Conservation (phyloP, 1,140 invertebrate genomes). For the Cheumatopsyche charites region DNA sequence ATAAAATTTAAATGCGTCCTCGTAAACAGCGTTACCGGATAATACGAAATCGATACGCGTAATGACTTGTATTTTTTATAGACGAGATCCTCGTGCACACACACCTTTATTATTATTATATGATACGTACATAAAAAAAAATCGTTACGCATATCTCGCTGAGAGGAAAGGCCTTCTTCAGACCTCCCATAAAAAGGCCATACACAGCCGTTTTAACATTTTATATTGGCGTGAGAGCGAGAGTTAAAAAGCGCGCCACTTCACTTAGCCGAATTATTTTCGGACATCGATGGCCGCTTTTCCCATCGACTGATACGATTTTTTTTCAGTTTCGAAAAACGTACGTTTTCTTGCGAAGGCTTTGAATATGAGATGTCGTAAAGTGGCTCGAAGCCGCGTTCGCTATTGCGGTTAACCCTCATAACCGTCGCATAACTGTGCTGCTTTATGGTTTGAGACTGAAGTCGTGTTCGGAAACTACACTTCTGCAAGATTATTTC, state of each 20-base stretch:
- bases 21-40: slow-evolving; percentile 21
- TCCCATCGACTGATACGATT: no score
- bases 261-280: no score
- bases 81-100: neutral
- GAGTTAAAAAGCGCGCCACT: no score
- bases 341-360: neutral
- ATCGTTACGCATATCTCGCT: no score
- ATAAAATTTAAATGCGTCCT: slow-evolving; percentile 17
- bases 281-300: no score
- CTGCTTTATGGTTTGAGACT: neutral
- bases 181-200: neutral
- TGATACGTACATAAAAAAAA: neutral
- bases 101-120: slow-evolving; percentile 15
- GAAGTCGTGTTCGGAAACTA: no score
- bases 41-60: slow-evolving; percentile 35
- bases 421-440: slow-evolving; percentile 9
- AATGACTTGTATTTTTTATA: slow-evolving; percentile 38
- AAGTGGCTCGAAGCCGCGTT: neutral
- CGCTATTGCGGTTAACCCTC: slow-evolving; percentile 17
- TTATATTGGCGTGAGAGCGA: no score
- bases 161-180: no score
- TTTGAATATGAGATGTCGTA: neutral
- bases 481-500: no score
- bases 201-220: neutral
- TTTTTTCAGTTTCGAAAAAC: no score